Evolutionary conservation across 2,888 invertebrate species (phyloP), one percentile per base, ranked within the genome.

Genomic region (Julus scanicus): DNA sequence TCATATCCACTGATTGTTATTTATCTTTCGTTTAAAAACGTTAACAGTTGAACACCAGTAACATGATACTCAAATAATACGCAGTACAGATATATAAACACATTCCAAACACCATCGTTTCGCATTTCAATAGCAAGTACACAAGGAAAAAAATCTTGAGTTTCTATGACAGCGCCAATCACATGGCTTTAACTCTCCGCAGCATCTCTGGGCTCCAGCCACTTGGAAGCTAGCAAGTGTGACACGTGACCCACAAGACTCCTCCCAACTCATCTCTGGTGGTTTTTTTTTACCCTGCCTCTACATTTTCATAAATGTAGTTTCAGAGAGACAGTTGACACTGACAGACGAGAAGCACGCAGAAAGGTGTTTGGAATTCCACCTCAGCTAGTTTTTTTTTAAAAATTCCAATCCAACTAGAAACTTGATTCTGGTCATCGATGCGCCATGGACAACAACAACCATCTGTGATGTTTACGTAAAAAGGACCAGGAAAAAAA

Each of bases 201-300:
- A 63, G 63, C 63, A 63, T 63, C 63, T 63, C 63, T 63, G 4
- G 1, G 4, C 17, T n/a, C 17, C 63, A 17, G 2, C 63, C 63
- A 63, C 17, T 63, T n/a, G n/a, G 17, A 17, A 63, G 63, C 17
- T 63, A n/a, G 63, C n/a, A 3, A n/a, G 63, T n/a, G 0, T 63
- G 8, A 5, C 63, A 63, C 63, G 63, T 63, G 63, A n/a, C 63
- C 63, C n/a, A 63, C 53, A 8, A 5, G n/a, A 63, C 63, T 5
- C 63, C 63, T 63, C 6, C 63, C 63, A 17, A 63, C 63, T 63
- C 63, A 63, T 63, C 63, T 63, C n/a, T 63, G n/a, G 63, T 63
- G 17, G 17, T 63, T 44, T 44, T 29, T 29, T 44, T n/a, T n/a
- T n/a, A n/a, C 63, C 63, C n/a, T 63, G 44, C 44, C 63, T 6